These are phyloP conservation scores for Mormyrops attenuatus DNA, from an alignment of 2,797 vertebrate genomes.

Conservation along the genomic window DNA sequence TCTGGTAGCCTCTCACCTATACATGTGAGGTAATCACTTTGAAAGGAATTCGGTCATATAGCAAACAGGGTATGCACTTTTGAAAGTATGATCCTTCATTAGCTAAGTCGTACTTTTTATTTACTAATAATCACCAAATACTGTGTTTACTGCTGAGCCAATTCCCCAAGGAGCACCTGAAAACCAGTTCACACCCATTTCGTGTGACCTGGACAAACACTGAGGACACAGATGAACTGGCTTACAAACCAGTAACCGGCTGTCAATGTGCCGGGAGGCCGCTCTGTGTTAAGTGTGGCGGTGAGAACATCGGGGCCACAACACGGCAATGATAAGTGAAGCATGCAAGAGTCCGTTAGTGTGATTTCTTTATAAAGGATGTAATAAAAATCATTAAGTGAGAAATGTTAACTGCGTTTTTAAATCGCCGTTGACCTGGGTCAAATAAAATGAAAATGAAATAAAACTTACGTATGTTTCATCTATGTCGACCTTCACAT, in stretches of 20 bases:
- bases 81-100: background rate
- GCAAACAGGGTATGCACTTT: background rate
- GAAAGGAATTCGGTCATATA: background rate
- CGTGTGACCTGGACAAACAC: background rate
- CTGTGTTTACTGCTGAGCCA: background rate
- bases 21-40: background rate
- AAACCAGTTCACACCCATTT: background rate
- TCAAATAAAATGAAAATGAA: background rate
- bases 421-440: background rate
- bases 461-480: background rate
- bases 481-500: background rate
- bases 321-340: slow-evolving; percentile 46
- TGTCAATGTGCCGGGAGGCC: background rate
- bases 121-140: background rate
- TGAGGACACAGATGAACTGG: background rate
- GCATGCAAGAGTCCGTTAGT: slow-evolving; percentile 7
- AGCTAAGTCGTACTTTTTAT: background rate
- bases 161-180: background rate
- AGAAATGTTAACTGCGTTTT: background rate
- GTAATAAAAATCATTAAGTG: background rate
- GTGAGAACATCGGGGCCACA: slow-evolving; percentile 33
- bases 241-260: background rate
- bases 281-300: background rate
- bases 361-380: background rate
- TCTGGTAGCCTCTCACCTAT: no score